phyloP scores from a whole-genome alignment of 2,888 invertebrate species.

The Pterobdella sp. region DNA sequence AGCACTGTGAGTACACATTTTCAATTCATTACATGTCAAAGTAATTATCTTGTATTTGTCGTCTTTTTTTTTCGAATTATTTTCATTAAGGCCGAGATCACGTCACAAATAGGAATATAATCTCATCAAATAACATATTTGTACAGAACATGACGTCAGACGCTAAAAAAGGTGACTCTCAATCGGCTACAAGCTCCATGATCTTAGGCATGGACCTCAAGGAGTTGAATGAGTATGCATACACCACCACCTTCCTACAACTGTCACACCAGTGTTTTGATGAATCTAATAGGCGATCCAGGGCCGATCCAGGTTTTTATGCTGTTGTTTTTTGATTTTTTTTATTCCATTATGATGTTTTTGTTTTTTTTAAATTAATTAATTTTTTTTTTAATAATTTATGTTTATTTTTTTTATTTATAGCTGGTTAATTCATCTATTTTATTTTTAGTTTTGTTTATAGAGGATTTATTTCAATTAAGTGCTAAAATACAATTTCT shows the following conservation, averaged over 20 bases:
- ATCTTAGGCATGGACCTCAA: constrained; percentile 6
- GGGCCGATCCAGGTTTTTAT: neutral
- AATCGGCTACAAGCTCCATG: neutral
- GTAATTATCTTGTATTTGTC: neutral
- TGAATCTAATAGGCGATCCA: neutral
- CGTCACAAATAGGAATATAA: neutral
- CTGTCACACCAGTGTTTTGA: neutral
- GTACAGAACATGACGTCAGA: neutral
- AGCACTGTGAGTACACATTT: constrained; percentile 5
- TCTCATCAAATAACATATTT: neutral
- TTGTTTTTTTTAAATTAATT: too few relatives aligned
- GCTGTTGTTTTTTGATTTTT: neutral
- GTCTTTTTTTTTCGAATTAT: too few relatives aligned
- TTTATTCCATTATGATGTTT: too few relatives aligned
- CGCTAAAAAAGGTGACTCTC: neutral
- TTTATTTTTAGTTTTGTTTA: too few relatives aligned
- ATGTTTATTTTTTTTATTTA: too few relatives aligned
- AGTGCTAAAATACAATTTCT: too few relatives aligned
- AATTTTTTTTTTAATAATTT: too few relatives aligned
- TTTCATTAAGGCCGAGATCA: neutral
- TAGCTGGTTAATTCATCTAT: too few relatives aligned
- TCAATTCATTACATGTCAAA: neutral
- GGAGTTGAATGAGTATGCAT: constrained; percentile 4
- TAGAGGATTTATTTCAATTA: too few relatives aligned
- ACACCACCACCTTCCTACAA: constrained; percentile 12